Base-by-base conservation (phyloP, 1,140 invertebrate species). In the Aphelinus atriplicis region DNA sequence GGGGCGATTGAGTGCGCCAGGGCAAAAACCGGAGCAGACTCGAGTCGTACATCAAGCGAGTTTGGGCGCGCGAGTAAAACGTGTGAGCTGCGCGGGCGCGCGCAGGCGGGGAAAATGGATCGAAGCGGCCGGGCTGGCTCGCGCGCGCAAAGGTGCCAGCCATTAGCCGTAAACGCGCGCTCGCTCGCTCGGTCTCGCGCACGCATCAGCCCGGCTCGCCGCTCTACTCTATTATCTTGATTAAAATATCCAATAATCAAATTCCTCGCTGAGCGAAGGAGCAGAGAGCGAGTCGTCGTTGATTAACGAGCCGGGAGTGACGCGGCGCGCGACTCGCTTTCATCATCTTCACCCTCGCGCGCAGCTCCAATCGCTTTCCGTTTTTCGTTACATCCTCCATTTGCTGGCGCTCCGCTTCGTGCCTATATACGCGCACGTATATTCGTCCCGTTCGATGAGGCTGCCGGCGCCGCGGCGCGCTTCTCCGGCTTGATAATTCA, bases 241-340 rank as follows among this genome's bases (percentile, higher is more conserved):
- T 84, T 83, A 83, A 84, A 84, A 83, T 83, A 81, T 82, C 77
- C 76, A 82, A 82, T 84, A 83, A 84, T 83, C 83, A 80, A 83
- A 84, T 84, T 82, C 79, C 74, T 75, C 45, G 47, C 48, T 50
- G 61, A 26, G 42, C 26, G 43, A 72, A 10, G 62, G 58, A 7
- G 57, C 3, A 26, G 26, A 26, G 26, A 26, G 43, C 9, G 26
- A 55, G 76, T 70, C 72, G 58, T 60, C 58, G 58, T 81, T 84
- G 83, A 84, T 84, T 84, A 83, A 84, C 83, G 82, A 82, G 81
- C 77, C 76, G 80, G 80, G 78, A 80, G 80, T 84, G 82, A 83
- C 81, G 81, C 78, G 76, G 81, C 82, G 80, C 45, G 9, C 26
- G 55, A 70, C 67, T 70, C 56, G 58, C 58, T 26, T 26, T 26